A percentile compares a stretch with the other conserved stretches of the same genome.
These are phyloP conservation scores for Syngnathus floridae DNA, from an alignment of 2,113 vertebrate genomes.

Conservation along the genomic window DNA sequence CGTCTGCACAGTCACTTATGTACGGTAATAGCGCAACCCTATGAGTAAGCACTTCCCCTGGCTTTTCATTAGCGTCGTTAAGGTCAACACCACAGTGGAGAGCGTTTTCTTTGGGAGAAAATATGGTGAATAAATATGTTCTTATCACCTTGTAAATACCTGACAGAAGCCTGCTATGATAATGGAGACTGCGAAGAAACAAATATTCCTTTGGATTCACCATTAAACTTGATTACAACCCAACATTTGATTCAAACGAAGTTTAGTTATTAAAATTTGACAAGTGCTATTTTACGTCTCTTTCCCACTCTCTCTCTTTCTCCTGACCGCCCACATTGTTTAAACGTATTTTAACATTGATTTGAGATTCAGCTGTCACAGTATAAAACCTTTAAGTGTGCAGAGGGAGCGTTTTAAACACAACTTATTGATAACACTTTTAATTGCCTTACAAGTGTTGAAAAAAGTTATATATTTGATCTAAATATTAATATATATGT, in stretches of 20 bases:
- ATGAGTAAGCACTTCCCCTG: constrained; percentile 39
- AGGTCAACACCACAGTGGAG: constrained; percentile 13
- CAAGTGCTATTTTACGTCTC: no score
- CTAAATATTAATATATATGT: no score
- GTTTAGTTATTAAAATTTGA: no score
- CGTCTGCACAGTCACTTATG: constrained; percentile 60
- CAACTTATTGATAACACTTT: no score
- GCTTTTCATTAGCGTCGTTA: constrained; percentile 23
- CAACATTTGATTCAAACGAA: not conserved
- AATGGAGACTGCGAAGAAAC: not conserved
- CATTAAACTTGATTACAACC: not conserved
- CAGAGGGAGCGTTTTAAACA: no score
- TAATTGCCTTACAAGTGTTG: no score
- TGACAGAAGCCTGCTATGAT: not conserved
- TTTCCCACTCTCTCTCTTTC: not conserved
- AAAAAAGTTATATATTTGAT: no score
- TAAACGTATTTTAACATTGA: not conserved
- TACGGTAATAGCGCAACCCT: constrained; percentile 40
- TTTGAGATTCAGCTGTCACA: not conserved
- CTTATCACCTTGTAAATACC: constrained; percentile 18
- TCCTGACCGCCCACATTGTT: not conserved
- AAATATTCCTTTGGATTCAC: not conserved
- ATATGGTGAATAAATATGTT: constrained; percentile 4
- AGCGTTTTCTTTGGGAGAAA: constrained; percentile 16
- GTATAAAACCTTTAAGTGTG: no score